These are phyloP conservation scores for Chymomyza costata DNA, from an alignment of 1,140 invertebrate species.

Conservation along the genomic window DNA sequence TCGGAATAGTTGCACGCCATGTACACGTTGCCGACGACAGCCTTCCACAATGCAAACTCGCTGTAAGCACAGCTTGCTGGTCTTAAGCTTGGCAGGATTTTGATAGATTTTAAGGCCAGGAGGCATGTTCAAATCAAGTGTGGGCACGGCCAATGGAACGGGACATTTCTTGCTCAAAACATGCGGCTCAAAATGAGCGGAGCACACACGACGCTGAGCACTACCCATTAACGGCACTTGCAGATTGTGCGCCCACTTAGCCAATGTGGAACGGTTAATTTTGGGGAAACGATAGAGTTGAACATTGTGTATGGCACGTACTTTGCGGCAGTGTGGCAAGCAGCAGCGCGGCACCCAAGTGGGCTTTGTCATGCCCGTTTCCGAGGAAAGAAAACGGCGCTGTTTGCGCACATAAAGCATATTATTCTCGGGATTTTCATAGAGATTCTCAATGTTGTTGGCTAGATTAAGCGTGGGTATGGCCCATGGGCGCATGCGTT, in stretches of 20 bases:
- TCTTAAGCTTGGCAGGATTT: constrained; percentile 62
- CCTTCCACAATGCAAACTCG: constrained; percentile 63
- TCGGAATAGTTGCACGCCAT: constrained; percentile 65
- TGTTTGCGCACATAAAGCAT: constrained; percentile 48
- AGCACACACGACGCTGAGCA: constrained; percentile 58
- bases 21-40: constrained; percentile 51
- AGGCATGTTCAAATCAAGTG: constrained; percentile 57
- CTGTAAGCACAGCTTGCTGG: constrained; percentile 53
- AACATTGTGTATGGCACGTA: constrained; percentile 54
- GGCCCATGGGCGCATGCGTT: constrained; percentile 64
- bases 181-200: constrained; percentile 61
- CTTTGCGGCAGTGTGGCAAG: constrained; percentile 63
- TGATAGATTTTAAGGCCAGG: constrained; percentile 66
- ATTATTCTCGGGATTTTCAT: constrained; percentile 62
- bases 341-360: constrained; percentile 68
- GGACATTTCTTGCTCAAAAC: constrained; percentile 68
- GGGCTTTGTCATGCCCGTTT: constrained; percentile 31
- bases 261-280: constrained; percentile 58
- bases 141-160: constrained; percentile 62
- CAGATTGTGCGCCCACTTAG: constrained; percentile 67
- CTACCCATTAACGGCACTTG: constrained; percentile 60
- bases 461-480: constrained; percentile 65
- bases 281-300: constrained; percentile 67
- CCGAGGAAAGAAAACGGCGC: too few relatives aligned
- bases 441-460: constrained; percentile 58